Evolutionary conservation across 2,797 vertebrate species (phyloP), one percentile per base, ranked within the genome.

Genomic region (Melanotaenia trifasciata): DNA sequence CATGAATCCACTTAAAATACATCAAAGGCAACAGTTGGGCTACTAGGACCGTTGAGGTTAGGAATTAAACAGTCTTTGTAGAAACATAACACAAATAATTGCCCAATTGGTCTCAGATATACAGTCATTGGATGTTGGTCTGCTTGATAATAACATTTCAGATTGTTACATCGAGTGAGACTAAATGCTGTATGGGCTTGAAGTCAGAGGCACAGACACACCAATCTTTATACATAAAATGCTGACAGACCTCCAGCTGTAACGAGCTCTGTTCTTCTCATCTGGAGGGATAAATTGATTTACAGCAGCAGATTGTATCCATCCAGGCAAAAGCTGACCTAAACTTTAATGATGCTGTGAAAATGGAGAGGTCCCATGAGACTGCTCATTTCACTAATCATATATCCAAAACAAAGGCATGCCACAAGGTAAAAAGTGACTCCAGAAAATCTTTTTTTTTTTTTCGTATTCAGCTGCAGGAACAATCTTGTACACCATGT

Each of bases 1-100:
- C 58, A 73, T 72, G 59, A 77, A 83, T 87, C 67, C 24, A 64
- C 74, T 85, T 88, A 85, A 86, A 87, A 75, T 74, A 63, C 80
- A 74, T 50, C 8, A 58, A 68, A 73, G 18, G 43, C 72, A 64
- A 64, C 30, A 20, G 74, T 22, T 30, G 54, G 51, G 33, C 20
- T 11, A 30, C 78, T 43, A 51, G 65, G 65, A 47, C 50, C 67
- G 67, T 59, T 75, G 76, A 70, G 82, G 51, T 59, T 36, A 20
- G 35, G 68, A 81, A 79, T 84, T 62, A 66, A 77, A 77, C 53
- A 80, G 65, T 83, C 53, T 56, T 10, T 71, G 61, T 78, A 36
- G 50, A 38, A 43, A 56, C 18, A 6, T 43, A 22, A 61, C 72
- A 51, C 72, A 79, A 78, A 74, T 83, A 24, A 28, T 64, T 70